Percentiles rank a stretch among this genome's conserved stretches.
Evolutionary conservation across 2,797 vertebrate genomes (phyloP).

Genomic region (Alfaro cultratus): DNA sequence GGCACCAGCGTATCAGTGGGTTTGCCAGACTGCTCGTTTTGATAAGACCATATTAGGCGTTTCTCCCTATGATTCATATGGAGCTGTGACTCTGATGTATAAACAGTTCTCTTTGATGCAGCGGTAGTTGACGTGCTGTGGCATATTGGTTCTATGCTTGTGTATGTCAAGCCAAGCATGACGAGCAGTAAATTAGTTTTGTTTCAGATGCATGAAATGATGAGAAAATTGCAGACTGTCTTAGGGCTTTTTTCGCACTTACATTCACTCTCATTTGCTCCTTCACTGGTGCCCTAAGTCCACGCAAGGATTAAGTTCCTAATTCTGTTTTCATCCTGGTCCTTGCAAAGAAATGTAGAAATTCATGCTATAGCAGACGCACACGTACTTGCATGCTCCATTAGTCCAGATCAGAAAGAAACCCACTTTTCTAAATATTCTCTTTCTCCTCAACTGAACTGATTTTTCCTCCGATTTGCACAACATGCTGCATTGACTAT

Average conservation of each 20-base stretch:
- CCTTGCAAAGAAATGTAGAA: conserved; percentile 53
- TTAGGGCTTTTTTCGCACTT: conserved; percentile 32
- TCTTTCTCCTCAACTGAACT: conserved; percentile 23
- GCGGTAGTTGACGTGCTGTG: conserved; percentile 67
- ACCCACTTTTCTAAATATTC: conserved; percentile 33
- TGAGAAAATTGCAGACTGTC: conserved; percentile 73
- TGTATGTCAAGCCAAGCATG: conserved; percentile 75
- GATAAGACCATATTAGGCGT: conserved; percentile 62
- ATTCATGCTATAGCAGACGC: conserved; percentile 54
- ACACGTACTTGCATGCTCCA: conserved; percentile 41
- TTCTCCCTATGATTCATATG: conserved; percentile 63
- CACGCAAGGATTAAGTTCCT: conserved; percentile 65
- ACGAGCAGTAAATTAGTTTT: conserved; percentile 81
- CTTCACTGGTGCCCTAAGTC: conserved; percentile 55
- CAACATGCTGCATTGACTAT: not conserved
- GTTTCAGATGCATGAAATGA: conserved; percentile 81
- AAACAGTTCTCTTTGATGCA: conserved; percentile 74
- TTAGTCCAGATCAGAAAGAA: conserved; percentile 54
- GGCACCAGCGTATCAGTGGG: conserved; percentile 37
- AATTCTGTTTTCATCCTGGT: conserved; percentile 70
- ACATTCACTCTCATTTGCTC: conserved; percentile 56
- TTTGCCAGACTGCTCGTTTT: conserved; percentile 61
- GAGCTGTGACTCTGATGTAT: conserved; percentile 59
- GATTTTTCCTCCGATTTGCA: not conserved
- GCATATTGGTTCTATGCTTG: conserved; percentile 70